Evolutionary conservation across 2,113 vertebrate species (phyloP).

Genomic region (Gopherus flavomarginatus): DNA sequence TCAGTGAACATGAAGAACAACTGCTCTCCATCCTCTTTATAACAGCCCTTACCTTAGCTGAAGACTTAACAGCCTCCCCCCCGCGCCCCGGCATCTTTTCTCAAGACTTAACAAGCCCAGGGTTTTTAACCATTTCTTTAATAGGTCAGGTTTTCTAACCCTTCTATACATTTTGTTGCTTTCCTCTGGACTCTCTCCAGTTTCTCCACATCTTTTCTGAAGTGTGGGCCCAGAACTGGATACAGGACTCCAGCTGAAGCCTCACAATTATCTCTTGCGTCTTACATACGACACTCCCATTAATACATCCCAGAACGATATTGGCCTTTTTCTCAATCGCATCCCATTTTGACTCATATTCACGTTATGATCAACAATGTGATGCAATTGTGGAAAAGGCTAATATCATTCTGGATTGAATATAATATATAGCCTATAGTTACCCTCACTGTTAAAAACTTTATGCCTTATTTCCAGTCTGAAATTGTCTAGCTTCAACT

Average conservation of each 20-base stretch:
- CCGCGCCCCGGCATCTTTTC: rapidly evolving
- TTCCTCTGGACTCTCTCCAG: background rate
- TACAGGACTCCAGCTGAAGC: background rate
- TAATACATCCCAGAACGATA: background rate
- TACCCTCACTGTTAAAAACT: too few relatives aligned
- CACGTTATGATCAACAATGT: too few relatives aligned
- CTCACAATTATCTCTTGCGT: background rate
- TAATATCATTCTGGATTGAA: too few relatives aligned
- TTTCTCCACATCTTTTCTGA: background rate
- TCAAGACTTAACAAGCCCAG: background rate
- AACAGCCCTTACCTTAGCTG: background rate
- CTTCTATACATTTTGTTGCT: background rate
- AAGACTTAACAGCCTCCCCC: background rate
- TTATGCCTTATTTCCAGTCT: background rate
- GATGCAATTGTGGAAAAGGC: too few relatives aligned
- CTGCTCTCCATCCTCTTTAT: background rate
- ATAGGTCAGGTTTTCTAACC: background rate
- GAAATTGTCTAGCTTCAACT: background rate
- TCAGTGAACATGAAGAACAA: background rate
- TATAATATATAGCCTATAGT: too few relatives aligned
- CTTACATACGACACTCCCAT: background rate
- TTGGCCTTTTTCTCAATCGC: background rate
- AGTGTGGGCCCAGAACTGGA: background rate
- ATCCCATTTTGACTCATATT: too few relatives aligned
- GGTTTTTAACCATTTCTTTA: background rate